Evolutionary conservation across 1,140 invertebrate species (phyloP), one percentile per base, ranked within the genome.

Genomic region (Drosophila arawakana): DNA sequence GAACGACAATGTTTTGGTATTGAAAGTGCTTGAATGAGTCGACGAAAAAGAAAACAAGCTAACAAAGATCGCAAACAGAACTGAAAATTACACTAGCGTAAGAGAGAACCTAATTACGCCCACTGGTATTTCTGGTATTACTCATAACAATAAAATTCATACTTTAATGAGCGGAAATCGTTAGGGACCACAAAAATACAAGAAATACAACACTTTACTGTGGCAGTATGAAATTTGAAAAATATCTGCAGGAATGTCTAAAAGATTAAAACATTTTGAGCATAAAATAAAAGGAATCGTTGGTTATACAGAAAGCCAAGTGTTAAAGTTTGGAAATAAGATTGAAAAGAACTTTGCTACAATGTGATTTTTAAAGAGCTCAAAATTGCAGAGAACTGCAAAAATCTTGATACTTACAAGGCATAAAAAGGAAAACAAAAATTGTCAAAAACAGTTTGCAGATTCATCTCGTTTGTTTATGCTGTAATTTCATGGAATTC

Each of bases 21-120:
- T 18, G 54, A 49, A 30, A 39, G 44, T 57, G 3, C 6, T 43
- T 43, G n/a, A 43, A 43, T 43, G 44, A 76, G 54, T 43, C 59
- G 59, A 47, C 39, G n/a, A 25, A 49, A 6, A 34, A 43, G 44
- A 57, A 44, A 30, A 30, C 25, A 30, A n/a, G 61, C 34, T 59
- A 63, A 47, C 46, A 55, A 59, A 58, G 70, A 66, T 54, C n/a
- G 70, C 70, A 67, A 73, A 73, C 52, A 63, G 35, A 52, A 47
- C n/a, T 15, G 13, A 49, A 41, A 49, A 57, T 10, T 41, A 18
- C 39, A 37, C 52, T 15, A 59, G 9, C 44, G 39, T 49, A 52
- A 15, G 34, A 71, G 47, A 46, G 35, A 57, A 58, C 8, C 41
- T 8, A 50, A 43, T 76, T 59, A 54, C 68, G 49, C 57, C 43